Conservation (phyloP, 1,140 invertebrate species). For the Eubasilissa regina region DNA sequence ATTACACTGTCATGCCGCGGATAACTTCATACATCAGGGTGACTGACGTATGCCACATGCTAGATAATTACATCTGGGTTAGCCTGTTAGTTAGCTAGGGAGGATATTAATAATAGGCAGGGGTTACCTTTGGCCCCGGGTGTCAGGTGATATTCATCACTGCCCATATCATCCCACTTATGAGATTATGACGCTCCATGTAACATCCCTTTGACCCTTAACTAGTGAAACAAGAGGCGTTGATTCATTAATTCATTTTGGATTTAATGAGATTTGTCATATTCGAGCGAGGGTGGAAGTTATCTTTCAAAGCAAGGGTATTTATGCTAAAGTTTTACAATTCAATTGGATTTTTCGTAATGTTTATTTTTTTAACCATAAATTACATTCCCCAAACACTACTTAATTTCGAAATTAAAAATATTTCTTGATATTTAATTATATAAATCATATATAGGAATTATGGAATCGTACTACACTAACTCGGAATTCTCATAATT, state of each 20-base stretch:
- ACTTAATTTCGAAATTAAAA: no score
- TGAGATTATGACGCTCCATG: constrained; percentile 49
- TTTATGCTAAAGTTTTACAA: constrained; percentile 16
- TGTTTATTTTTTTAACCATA: neutral
- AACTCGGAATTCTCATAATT: no score
- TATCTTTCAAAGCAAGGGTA: constrained; percentile 22
- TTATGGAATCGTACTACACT: no score
- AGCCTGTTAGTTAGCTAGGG: neutral
- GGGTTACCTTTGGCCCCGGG: constrained; percentile 46
- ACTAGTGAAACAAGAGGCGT: constrained; percentile 40
- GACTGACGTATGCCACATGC: constrained; percentile 36
- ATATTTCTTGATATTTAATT: no score
- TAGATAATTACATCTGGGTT: constrained; percentile 45
- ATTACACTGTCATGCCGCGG: constrained; percentile 46
- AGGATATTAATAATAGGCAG: constrained; percentile 51
- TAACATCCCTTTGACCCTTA: constrained; percentile 43
- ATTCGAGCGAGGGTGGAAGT: constrained; percentile 7
- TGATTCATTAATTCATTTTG: constrained; percentile 34
- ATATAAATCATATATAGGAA: no score
- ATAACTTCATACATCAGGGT: constrained; percentile 49
- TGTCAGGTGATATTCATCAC: constrained; percentile 52
- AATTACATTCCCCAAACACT: no score
- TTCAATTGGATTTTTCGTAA: neutral
- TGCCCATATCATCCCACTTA: constrained; percentile 46
- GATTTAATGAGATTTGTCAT: constrained; percentile 37